These are phyloP conservation scores for Thunnus maccoyii DNA, from an alignment of 2,113 vertebrate species.

Conservation along the genomic window DNA sequence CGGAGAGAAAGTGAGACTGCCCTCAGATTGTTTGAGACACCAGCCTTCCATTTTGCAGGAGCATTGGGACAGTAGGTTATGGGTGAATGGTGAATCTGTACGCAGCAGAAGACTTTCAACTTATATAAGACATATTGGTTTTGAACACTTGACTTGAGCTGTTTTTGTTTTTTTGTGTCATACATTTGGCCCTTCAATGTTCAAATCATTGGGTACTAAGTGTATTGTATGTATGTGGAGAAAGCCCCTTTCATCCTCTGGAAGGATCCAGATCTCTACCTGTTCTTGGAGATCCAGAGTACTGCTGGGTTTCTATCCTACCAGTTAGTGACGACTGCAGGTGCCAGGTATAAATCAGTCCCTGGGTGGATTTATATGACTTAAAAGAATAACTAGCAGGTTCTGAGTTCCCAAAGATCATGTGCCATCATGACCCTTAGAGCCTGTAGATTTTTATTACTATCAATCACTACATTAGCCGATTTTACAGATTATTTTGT, in stretches of 20 bases:
- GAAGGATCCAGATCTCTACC: constrained; percentile 14
- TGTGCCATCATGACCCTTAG: not conserved
- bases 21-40: constrained; percentile 23
- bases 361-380: not conserved
- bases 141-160: constrained; percentile 33
- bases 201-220: constrained; percentile 8
- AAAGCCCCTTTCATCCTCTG: constrained; percentile 1
- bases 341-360: not conserved
- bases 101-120: constrained; percentile 19
- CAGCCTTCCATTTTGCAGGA: constrained; percentile 15
- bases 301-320: constrained; percentile 7
- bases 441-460: constrained; percentile 5
- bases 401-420: constrained; percentile 18
- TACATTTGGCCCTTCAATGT: constrained; percentile 15
- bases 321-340: not conserved
- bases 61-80: not conserved
- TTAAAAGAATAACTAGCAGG: not conserved
- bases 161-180: constrained; percentile 37
- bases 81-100: not conserved
- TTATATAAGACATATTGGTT: constrained; percentile 48
- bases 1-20: constrained; percentile 14
- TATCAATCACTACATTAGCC: not conserved
- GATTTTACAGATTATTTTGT: constrained; percentile 4
- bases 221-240: not conserved
- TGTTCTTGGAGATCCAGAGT: not conserved